These are phyloP conservation scores for Psittacula echo DNA, from an alignment of 2,797 vertebrate genomes.

Conservation along the genomic window DNA sequence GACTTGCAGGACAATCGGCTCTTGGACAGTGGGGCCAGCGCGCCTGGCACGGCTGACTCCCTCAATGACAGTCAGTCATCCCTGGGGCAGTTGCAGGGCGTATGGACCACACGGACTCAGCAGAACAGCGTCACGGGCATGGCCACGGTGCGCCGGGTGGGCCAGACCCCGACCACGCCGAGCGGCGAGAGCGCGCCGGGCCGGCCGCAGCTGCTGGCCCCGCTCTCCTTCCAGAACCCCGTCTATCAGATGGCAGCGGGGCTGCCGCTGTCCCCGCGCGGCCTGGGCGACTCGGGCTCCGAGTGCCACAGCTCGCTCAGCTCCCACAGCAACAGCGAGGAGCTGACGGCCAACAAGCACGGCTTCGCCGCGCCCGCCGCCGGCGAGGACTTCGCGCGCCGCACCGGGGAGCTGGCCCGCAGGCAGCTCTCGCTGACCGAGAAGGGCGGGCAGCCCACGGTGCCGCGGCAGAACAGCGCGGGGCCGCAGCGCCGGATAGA, in stretches of 20 bases:
- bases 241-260: conserved; percentile 99
- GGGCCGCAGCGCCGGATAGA: conserved; percentile 95
- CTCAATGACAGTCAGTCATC: conserved; percentile 81
- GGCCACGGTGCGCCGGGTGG: conserved; percentile 86
- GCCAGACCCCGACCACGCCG: conserved; percentile 82
- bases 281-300: conserved; percentile 91
- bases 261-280: conserved; percentile 91
- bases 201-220: conserved; percentile 92
- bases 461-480: conserved; percentile 92
- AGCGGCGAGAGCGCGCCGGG: conserved; percentile 83
- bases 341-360: conserved; percentile 82
- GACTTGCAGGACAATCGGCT: conserved; percentile 94
- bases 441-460: conserved; percentile 84
- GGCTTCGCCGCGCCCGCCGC: conserved; percentile 82
- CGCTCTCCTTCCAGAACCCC: conserved; percentile 98
- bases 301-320: conserved; percentile 98
- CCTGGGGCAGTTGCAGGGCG: conserved; percentile 76
- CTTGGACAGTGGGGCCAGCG: conserved; percentile 82
- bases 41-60: conserved; percentile 74
- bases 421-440: conserved; percentile 92
- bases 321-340: conserved; percentile 98
- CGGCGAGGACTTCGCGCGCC: conserved; percentile 87
- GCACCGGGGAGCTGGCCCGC: conserved; percentile 89
- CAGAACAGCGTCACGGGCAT: conserved; percentile 79
- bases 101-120: conserved; percentile 86